These are phyloP conservation scores for Drosophila orosa DNA, from an alignment of 1,140 invertebrate genomes.

Conservation along the genomic window DNA sequence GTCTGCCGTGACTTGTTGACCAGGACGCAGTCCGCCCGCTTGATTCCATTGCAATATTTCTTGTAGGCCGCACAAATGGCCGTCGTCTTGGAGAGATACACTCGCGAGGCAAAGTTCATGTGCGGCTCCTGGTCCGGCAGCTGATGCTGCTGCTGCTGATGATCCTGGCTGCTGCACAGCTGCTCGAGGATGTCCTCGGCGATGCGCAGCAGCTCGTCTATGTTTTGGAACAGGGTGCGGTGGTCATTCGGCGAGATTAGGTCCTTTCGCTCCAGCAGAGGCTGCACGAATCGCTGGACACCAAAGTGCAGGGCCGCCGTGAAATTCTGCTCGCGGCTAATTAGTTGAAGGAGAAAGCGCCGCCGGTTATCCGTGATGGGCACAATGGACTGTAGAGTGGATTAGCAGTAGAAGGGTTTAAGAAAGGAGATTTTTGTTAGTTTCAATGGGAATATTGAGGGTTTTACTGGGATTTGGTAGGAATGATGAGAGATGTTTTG, in stretches of 20 bases:
- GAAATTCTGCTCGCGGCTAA: conserved; percentile 90
- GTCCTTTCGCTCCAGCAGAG: conserved; percentile 89
- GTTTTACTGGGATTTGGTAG: too few species aligned
- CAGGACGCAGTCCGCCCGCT: conserved; percentile 91
- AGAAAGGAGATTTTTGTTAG: background rate
- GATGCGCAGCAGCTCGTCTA: conserved; percentile 91
- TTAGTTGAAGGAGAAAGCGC: conserved; percentile 86
- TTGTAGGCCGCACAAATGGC: conserved; percentile 90
- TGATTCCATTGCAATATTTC: conserved; percentile 92
- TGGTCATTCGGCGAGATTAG: conserved; percentile 90
- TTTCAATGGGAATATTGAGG: too few species aligned
- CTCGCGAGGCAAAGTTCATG: conserved; percentile 87
- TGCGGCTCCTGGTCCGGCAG: conserved; percentile 88
- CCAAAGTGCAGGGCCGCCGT: conserved; percentile 90
- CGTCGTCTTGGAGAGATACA: conserved; percentile 89
- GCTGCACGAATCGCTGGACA: conserved; percentile 89
- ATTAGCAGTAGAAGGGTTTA: conserved; percentile 15
- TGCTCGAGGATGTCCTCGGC: conserved; percentile 92
- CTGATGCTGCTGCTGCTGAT: conserved; percentile 87
- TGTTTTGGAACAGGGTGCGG: conserved; percentile 91
- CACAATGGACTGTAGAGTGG: conserved; percentile 70
- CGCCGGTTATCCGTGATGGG: conserved; percentile 85
- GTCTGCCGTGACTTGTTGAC: conserved; percentile 87
- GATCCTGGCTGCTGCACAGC: conserved; percentile 87
- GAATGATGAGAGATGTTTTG: too few species aligned